Evolutionary conservation across 2,797 vertebrate genomes (phyloP).

Genomic region (Aeoliscus strigatus): DNA sequence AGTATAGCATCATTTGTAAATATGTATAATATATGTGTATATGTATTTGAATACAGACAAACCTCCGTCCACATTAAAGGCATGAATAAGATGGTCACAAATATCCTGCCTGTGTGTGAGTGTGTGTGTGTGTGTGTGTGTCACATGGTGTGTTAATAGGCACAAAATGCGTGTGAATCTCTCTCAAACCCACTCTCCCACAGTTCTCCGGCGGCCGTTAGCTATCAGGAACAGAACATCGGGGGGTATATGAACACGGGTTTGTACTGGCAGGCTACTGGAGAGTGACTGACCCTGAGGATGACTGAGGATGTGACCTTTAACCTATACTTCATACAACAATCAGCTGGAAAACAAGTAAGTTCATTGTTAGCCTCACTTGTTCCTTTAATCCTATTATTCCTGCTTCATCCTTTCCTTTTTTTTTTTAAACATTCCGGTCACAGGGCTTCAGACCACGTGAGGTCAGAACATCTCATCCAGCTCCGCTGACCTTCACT

Average conservation of each 20-base stretch:
- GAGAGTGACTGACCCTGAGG: slow-evolving; percentile 22
- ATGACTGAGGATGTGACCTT: slow-evolving; percentile 28
- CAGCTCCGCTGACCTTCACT: slow-evolving; percentile 12
- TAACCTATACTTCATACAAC: slow-evolving; percentile 20
- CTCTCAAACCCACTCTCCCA: slow-evolving; percentile 35
- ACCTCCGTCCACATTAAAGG: slow-evolving; percentile 61
- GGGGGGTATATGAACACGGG: slow-evolving; percentile 16
- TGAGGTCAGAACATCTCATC: slow-evolving; percentile 29
- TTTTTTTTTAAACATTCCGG: too few relatives aligned
- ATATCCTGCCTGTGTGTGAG: slow-evolving; percentile 38
- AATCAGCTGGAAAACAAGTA: slow-evolving; percentile 40
- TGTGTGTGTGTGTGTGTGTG: slow-evolving; percentile 13
- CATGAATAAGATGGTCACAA: slow-evolving; percentile 62
- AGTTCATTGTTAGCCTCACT: slow-evolving; percentile 14
- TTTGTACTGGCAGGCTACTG: slow-evolving; percentile 30
- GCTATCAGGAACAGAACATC: slow-evolving; percentile 20
- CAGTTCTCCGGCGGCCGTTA: slow-evolving; percentile 11
- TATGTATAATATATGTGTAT: slow-evolving; percentile 73
- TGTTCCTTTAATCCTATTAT: not conserved
- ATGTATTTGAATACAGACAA: slow-evolving; percentile 67
- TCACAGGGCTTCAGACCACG: slow-evolving; percentile 27
- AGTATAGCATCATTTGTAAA: slow-evolving; percentile 75
- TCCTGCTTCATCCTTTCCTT: too few relatives aligned
- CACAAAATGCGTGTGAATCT: slow-evolving; percentile 55
- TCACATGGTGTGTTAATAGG: slow-evolving; percentile 49